A percentile compares a stretch with the other conserved stretches of the same genome.
phyloP scores from a whole-genome alignment of 37 sponge, comb jelly and placozoan species.

The Dysidea cf. avara region DNA sequence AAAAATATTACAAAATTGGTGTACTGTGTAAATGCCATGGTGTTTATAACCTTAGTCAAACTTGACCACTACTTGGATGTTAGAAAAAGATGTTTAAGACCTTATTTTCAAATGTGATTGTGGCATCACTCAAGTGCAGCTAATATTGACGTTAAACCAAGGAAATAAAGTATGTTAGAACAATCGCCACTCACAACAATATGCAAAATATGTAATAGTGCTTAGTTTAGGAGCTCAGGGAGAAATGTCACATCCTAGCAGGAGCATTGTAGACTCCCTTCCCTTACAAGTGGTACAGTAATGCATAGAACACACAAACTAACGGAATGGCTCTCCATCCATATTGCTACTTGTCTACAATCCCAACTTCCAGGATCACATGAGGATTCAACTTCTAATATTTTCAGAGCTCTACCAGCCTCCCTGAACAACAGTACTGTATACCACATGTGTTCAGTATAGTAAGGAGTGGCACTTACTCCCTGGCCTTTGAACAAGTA shows the following conservation, averaged over 20 bases:
- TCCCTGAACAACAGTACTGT: constrained; percentile 3
- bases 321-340: constrained; percentile 66
- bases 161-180: too few species aligned
- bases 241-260: neutral
- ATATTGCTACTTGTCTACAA: constrained; percentile 42
- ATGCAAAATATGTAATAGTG: too few species aligned
- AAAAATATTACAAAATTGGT: too few species aligned
- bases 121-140: too few species aligned
- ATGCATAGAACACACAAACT: constrained; percentile 7
- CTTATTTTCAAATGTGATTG: too few species aligned
- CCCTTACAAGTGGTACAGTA: neutral
- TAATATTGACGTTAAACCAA: too few species aligned
- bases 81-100: too few species aligned
- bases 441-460: neutral
- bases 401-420: constrained; percentile 27
- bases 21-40: too few species aligned
- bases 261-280: neutral
- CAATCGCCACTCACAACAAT: too few species aligned
- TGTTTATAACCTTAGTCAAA: too few species aligned
- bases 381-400: constrained; percentile 1
- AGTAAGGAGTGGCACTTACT: constrained; percentile 5
- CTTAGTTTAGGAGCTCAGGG: too few species aligned
- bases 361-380: constrained; percentile 60
- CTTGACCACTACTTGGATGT: too few species aligned
- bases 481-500: neutral